These are phyloP conservation scores for Drosophila equinoxialis DNA, from an alignment of 1,140 invertebrate species.

Conservation along the genomic window DNA sequence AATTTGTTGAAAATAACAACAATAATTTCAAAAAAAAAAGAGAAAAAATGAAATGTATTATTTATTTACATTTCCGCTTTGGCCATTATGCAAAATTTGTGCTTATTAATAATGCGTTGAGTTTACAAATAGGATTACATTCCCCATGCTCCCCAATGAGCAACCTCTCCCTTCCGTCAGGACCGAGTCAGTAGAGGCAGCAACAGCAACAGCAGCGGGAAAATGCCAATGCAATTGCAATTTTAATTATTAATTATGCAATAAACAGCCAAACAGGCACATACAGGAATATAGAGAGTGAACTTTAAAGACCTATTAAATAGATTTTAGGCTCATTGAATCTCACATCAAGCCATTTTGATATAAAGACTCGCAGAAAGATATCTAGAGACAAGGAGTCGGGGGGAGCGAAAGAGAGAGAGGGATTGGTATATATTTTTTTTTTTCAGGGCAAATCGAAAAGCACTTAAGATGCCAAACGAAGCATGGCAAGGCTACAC, in stretches of 20 bases:
- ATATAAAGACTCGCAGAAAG: not conserved
- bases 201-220: conserved; percentile 11
- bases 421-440: not conserved
- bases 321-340: conserved; percentile 60
- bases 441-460: conserved; percentile 39
- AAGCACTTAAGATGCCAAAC: conserved; percentile 58
- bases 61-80: conserved; percentile 72
- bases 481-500: conserved; percentile 27
- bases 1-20: not conserved
- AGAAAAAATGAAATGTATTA: conserved; percentile 48
- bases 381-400: not conserved
- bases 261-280: conserved; percentile 26
- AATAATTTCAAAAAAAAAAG: not conserved
- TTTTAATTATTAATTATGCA: conserved; percentile 47
- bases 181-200: conserved; percentile 1
- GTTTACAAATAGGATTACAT: conserved; percentile 73
- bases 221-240: conserved; percentile 34
- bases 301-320: conserved; percentile 21
- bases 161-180: not conserved
- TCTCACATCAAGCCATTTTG: conserved; percentile 7
- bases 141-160: not conserved
- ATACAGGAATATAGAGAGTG: not conserved
- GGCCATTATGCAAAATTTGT: conserved; percentile 58
- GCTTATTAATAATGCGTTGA: conserved; percentile 64
- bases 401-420: not conserved